These are phyloP conservation scores for Nannoperca obscura DNA, from an alignment of 2,797 vertebrate genomes.

Conservation along the genomic window DNA sequence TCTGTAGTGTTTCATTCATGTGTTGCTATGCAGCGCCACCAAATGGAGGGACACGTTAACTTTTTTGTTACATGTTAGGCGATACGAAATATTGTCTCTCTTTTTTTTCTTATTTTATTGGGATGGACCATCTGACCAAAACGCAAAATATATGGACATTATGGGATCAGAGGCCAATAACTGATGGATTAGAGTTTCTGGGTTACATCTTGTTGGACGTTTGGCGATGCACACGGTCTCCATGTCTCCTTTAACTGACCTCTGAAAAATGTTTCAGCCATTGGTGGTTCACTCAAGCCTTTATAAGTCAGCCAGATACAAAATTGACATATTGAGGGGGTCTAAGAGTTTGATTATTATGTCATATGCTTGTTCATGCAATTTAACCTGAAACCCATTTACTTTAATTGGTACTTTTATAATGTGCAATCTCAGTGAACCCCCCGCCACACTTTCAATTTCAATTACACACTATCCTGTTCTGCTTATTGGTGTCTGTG, in stretches of 20 bases:
- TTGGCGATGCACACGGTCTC: not conserved
- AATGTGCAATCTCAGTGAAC: not conserved
- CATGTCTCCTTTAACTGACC: not conserved
- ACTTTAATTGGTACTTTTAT: not conserved
- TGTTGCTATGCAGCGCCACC: constrained; percentile 26
- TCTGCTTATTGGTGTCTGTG: not conserved
- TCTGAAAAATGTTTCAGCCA: not conserved
- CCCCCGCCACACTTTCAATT: not conserved
- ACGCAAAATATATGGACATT: not conserved
- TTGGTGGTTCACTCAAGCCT: not conserved
- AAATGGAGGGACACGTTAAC: not conserved
- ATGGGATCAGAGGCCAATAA: not conserved
- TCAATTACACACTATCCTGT: not conserved
- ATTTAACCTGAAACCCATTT: not conserved
- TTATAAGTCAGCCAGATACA: not conserved
- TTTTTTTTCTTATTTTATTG: too few species aligned
- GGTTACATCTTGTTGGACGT: not conserved
- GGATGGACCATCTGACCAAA: not conserved
- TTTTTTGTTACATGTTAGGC: too few species aligned
- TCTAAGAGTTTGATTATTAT: not conserved
- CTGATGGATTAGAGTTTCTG: not conserved
- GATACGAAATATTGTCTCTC: too few species aligned
- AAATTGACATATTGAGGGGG: too few species aligned
- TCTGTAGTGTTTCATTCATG: not conserved
- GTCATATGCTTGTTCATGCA: not conserved